Percentiles rank a stretch among this genome's conserved stretches.
These are phyloP conservation scores for Papilio polyxenes DNA, from an alignment of 1,140 invertebrate genomes.

Conservation along the genomic window DNA sequence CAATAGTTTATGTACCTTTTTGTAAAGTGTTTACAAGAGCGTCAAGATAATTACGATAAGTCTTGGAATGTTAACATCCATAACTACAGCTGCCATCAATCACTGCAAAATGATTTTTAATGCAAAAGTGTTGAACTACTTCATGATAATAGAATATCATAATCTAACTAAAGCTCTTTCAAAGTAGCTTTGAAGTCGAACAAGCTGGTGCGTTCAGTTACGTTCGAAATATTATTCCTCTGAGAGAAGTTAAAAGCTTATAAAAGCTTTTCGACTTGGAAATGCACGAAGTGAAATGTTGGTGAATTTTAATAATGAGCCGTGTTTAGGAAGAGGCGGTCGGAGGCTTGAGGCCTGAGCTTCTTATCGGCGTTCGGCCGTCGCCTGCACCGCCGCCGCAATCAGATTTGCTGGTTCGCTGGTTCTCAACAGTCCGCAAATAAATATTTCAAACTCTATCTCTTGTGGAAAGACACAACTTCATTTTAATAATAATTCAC, in stretches of 20 bases:
- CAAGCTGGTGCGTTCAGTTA: not conserved
- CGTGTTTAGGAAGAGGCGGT: conserved; percentile 40
- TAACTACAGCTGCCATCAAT: not conserved
- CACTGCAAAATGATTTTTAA: not conserved
- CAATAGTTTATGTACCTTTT: not conserved
- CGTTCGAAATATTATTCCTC: conserved; percentile 20
- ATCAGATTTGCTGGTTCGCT: conserved; percentile 49
- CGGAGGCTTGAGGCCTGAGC: conserved; percentile 42
- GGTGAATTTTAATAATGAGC: conserved; percentile 43
- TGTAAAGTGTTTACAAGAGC: not conserved
- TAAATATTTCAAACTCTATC: conserved; percentile 28
- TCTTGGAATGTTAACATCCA: not conserved
- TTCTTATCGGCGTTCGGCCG: conserved; percentile 46
- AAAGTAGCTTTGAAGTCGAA: conserved; percentile 6
- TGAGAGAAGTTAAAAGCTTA: conserved; percentile 35
- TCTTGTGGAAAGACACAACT: not conserved
- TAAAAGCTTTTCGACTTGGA: conserved; percentile 40
- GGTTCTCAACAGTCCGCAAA: conserved; percentile 31
- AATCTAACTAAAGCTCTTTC: not conserved
- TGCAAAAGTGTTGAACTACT: not conserved
- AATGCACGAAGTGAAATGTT: conserved; percentile 46
- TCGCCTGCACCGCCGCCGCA: conserved; percentile 46
- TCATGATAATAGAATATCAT: conserved; percentile 1
- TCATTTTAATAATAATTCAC: conserved; percentile 26
- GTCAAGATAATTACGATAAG: not conserved